These are phyloP conservation scores for Mellivora capensis DNA, from an alignment of 2,113 vertebrate genomes.

Conservation along the genomic window DNA sequence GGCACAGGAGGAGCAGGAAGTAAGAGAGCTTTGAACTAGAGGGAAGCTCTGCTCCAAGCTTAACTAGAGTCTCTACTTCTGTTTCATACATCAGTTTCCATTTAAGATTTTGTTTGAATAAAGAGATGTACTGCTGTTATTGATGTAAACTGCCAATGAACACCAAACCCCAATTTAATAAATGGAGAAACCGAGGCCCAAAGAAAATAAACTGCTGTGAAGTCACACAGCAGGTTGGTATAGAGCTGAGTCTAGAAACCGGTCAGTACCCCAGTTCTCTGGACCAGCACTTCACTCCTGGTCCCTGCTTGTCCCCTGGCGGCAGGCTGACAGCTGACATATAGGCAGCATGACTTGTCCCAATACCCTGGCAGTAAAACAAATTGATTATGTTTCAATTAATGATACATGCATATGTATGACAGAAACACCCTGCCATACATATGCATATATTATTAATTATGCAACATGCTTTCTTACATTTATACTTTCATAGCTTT, in stretches of 20 bases:
- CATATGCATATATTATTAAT: constrained; percentile 69
- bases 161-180: background rate
- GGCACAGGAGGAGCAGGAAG: background rate
- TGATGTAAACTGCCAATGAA: background rate
- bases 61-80: background rate
- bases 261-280: background rate
- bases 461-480: constrained; percentile 68
- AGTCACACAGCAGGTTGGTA: background rate
- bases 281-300: background rate
- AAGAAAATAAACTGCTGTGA: background rate
- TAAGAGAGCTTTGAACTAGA: background rate
- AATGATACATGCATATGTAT: constrained; percentile 55
- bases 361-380: background rate
- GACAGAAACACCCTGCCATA: constrained; percentile 54
- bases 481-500: constrained; percentile 70
- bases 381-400: constrained; percentile 56
- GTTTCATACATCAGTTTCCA: background rate
- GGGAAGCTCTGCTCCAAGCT: background rate
- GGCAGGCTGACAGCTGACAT: background rate
- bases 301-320: background rate
- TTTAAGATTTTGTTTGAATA: background rate
- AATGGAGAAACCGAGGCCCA: background rate
- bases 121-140: background rate
- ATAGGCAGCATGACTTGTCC: background rate
- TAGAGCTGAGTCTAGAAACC: background rate